phyloP scores from a whole-genome alignment of 2,113 vertebrate species.

The Rafetus swinhoei region DNA sequence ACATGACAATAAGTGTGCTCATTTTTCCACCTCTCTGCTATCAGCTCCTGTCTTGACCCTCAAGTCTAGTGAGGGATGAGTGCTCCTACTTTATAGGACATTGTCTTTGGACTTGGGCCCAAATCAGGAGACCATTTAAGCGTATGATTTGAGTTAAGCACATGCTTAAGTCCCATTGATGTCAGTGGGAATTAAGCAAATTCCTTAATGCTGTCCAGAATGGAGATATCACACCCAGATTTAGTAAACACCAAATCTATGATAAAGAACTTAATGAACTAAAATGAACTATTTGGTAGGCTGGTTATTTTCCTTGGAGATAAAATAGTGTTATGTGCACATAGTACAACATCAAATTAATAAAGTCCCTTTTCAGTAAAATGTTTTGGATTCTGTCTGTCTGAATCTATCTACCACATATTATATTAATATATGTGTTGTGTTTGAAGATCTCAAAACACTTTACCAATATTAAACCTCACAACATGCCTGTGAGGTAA shows the following conservation, averaged over 20 bases:
- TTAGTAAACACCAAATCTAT: background rate
- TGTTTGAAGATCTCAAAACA: background rate
- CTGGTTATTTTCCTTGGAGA: background rate
- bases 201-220: background rate
- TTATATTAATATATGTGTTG: background rate
- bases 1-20: background rate
- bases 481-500: background rate
- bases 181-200: slow-evolving; percentile 41
- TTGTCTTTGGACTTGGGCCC: background rate
- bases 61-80: background rate
- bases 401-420: too few relatives aligned
- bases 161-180: slow-evolving; percentile 33
- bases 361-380: background rate
- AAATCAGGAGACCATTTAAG: slow-evolving; percentile 31
- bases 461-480: background rate
- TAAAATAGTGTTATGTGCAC: background rate
- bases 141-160: slow-evolving; percentile 35
- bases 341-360: background rate
- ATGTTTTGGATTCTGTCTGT: background rate
- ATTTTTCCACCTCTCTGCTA: background rate
- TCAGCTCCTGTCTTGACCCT: background rate
- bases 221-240: background rate
- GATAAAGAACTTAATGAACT: background rate
- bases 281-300: background rate
- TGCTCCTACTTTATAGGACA: background rate